These are phyloP conservation scores for Rotaria magnacalcarata DNA, from an alignment of 2,888 invertebrate genomes.

Conservation along the genomic window DNA sequence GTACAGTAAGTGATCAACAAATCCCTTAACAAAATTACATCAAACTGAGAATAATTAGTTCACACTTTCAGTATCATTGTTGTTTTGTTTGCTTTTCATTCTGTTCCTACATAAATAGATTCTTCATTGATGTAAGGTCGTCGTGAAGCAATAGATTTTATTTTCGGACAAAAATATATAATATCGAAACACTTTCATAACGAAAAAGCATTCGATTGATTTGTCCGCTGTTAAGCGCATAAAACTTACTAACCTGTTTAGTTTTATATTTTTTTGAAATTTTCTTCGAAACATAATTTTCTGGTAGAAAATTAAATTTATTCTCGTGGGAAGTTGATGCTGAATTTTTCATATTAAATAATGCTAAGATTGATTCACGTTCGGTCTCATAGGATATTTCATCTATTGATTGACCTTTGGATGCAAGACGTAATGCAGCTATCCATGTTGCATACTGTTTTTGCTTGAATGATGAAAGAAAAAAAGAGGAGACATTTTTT, in stretches of 20 bases:
- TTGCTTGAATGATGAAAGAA: conserved; percentile 65
- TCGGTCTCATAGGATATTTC: conserved; percentile 88
- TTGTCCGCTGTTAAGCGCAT: not conserved
- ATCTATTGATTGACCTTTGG: conserved; percentile 90
- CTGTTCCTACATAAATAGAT: conserved; percentile 1
- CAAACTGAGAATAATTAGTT: too few relatives aligned
- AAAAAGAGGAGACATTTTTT: not conserved
- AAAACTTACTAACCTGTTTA: not conserved
- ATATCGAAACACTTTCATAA: not conserved
- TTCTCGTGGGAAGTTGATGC: not conserved
- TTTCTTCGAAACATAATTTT: not conserved
- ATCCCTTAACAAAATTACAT: too few relatives aligned
- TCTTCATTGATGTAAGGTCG: not conserved
- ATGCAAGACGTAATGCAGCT: conserved; percentile 88
- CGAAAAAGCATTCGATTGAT: not conserved
- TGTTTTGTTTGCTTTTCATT: conserved; percentile 9
- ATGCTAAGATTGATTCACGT: conserved; percentile 75
- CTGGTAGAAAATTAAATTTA: conserved; percentile 4
- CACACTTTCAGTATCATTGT: too few relatives aligned
- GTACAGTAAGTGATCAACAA: too few relatives aligned
- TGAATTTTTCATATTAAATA: conserved; percentile 75
- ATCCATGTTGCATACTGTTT: conserved; percentile 97
- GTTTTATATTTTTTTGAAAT: not conserved
- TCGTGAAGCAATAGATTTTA: not conserved
- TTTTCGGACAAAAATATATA: not conserved